These are phyloP conservation scores for Pomatorhinus ruficollis DNA, from an alignment of 2,113 vertebrate species.

Conservation along the genomic window DNA sequence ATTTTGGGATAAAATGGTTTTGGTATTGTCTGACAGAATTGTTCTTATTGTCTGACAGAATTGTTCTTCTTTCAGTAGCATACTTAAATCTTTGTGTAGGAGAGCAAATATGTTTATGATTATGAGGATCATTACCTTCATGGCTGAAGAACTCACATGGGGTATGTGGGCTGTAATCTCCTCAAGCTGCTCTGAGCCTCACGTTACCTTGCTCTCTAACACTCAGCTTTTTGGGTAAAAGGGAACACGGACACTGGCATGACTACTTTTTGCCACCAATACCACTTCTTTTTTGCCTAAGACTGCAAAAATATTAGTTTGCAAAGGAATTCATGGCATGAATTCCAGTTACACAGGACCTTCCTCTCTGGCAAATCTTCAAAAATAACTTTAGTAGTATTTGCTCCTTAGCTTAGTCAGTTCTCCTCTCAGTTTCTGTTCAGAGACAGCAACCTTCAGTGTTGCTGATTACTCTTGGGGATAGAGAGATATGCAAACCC, in stretches of 20 bases:
- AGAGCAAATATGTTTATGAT: slow-evolving; percentile 21
- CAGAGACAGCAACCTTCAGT: not conserved
- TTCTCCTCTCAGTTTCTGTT: not conserved
- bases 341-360: not conserved
- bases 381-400: not conserved
- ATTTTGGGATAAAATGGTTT: not conserved
- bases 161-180: not conserved
- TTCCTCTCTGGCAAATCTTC: not conserved
- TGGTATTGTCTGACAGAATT: not conserved
- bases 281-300: not conserved
- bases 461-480: not conserved
- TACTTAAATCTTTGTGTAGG: not conserved
- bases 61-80: not conserved
- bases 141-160: not conserved
- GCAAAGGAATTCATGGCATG: not conserved
- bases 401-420: not conserved
- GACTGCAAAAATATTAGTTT: not conserved
- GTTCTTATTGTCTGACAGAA: not conserved
- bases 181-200: not conserved
- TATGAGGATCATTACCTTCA: not conserved
- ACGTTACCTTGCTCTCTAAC: not conserved
- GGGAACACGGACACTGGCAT: not conserved
- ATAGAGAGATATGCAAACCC: not conserved
- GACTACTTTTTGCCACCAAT: not conserved
- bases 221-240: not conserved